Percentiles rank a stretch among this genome's conserved stretches.
These are phyloP conservation scores for Marmota flaviventris DNA, from an alignment of 2,113 vertebrate genomes.

Conservation along the genomic window DNA sequence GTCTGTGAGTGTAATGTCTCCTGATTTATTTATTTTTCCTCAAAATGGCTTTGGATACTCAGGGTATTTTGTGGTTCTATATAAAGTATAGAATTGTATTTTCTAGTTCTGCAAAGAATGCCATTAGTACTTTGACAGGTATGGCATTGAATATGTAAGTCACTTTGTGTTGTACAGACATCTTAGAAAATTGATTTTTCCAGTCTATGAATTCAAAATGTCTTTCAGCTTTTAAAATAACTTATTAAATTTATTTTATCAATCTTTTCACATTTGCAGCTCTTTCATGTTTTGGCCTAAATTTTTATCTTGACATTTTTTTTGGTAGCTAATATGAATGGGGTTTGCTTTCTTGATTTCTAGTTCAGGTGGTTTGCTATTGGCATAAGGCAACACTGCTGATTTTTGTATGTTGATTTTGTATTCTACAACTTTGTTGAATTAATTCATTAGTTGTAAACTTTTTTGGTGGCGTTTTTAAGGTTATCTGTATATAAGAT, in stretches of 20 bases:
- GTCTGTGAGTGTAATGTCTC: background rate
- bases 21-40: background rate
- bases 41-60: background rate
- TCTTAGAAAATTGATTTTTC: background rate
- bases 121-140: background rate
- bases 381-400: background rate
- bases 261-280: background rate
- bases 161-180: background rate
- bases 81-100: background rate
- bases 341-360: background rate
- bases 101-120: background rate
- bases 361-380: background rate
- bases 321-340: background rate
- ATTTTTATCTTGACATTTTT: background rate
- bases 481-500: background rate
- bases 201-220: background rate
- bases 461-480: background rate
- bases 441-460: background rate
- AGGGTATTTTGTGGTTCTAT: background rate
- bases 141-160: background rate
- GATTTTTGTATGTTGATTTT: background rate
- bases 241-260: background rate
- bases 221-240: background rate
- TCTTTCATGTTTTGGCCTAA: background rate
- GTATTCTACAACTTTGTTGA: background rate